phyloP scores from a whole-genome alignment of 64 coral and sea anemone species.

The Trachythela sp. region DNA sequence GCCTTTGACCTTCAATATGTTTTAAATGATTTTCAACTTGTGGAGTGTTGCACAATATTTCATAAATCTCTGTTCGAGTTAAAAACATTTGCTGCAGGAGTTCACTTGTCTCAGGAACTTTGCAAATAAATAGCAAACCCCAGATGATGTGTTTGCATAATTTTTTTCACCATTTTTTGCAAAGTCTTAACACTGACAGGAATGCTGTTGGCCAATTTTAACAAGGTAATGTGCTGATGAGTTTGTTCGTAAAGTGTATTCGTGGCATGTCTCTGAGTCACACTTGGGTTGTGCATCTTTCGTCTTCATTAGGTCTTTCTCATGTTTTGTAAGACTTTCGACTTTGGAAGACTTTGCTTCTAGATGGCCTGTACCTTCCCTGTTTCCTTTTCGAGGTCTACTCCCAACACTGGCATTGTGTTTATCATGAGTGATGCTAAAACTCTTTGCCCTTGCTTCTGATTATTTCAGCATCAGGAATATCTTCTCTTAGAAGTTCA shows the following conservation, averaged over 20 bases:
- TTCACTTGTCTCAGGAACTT: slow-evolving; percentile 43
- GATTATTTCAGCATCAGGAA: neutral
- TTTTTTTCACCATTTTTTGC: slow-evolving; percentile 34
- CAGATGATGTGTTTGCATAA: slow-evolving; percentile 41
- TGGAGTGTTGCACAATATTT: slow-evolving; percentile 20
- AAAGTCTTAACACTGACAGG: slow-evolving; percentile 31
- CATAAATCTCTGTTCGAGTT: slow-evolving; percentile 20
- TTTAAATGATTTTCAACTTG: neutral
- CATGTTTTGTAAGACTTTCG: neutral
- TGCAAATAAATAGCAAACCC: slow-evolving; percentile 32
- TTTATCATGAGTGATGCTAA: slow-evolving; percentile 3
- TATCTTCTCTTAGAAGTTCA: neutral
- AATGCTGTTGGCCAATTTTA: neutral
- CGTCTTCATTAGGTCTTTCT: neutral
- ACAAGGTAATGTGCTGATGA: too few relatives aligned
- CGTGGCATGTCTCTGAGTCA: too few relatives aligned
- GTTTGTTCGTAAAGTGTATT: too few relatives aligned
- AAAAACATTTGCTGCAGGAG: slow-evolving; percentile 43
- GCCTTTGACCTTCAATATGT: neutral
- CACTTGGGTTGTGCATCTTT: neutral
- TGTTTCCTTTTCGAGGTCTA: neutral
- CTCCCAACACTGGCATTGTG: slow-evolving; percentile 30
- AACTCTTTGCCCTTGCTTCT: neutral
- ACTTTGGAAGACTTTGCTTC: neutral
- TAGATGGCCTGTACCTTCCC: slow-evolving; percentile 18